Base-by-base conservation (phyloP, 2,797 vertebrate genomes). In the Spinus pinus region DNA sequence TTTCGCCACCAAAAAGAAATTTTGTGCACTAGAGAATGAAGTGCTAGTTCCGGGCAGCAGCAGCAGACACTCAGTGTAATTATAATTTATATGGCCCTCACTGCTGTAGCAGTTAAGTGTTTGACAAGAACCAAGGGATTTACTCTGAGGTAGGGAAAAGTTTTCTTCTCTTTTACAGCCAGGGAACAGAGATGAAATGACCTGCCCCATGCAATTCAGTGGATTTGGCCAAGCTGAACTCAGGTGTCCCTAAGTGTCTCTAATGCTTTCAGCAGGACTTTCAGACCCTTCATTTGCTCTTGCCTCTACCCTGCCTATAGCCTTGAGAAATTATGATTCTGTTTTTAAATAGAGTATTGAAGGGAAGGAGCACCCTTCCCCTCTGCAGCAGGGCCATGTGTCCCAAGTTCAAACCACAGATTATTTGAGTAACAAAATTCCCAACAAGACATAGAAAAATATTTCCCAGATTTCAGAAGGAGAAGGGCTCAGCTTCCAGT, bases 1-100 rank as follows among this genome's bases (percentile, higher is more conserved):
- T 95, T 96, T 95, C 47, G 1, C 93, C 77, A 72, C 70, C 90
- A 72, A 81, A 92, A 95, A 94, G 93, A 96, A 93, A 92, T 89
- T 78, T 78, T 71, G 84, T 86, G 75, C 46, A 41, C 74, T 91
- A 88, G 81, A 94, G 67, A 95, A 97, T 95, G 86, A 97, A 97
- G 92, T 95, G 93, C 90, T 94, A 97, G 77, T 95, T 97, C 93
- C 53, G 83, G 92, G 44, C 94, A 93, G 90, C 90, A 97, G 85
- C 77, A 95, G 65, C 85, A 94, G 89, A 77, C 89, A 84, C 73
- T 94, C 93, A 80, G 35, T 49, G 30, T 94, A 96, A 94, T 95
- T 97, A 79, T 90, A 91, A 97, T 97, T 96, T 95, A 97, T 95
- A 85, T 85, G 83, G 37, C 66, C 30, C 85, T 92, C 78, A 80